Evolutionary conservation across 2,888 invertebrate species (phyloP).

Genomic region (Erpobdella octoculata): DNA sequence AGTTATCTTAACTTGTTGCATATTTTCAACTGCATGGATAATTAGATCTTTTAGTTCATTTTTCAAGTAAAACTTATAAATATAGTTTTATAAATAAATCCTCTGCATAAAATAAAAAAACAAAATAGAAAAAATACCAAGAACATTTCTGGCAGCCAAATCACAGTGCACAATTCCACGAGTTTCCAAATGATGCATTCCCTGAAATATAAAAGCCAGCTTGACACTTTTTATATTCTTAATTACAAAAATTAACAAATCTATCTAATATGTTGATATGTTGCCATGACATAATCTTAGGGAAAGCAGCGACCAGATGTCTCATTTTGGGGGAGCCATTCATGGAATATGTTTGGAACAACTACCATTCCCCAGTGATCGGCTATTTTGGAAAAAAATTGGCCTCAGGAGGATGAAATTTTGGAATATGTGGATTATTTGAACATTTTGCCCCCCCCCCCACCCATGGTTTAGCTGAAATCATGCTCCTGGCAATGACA

Average conservation of each 20-base stretch:
- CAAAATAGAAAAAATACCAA: slow-evolving; percentile 4
- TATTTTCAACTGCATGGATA: slow-evolving; percentile 20
- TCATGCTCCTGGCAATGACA: neutral
- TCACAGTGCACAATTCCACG: slow-evolving; percentile 28
- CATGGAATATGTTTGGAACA: too few relatives aligned
- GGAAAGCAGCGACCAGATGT: too few relatives aligned
- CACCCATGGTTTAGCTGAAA: neutral
- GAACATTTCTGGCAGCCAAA: slow-evolving; percentile 29
- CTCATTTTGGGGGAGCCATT: too few relatives aligned
- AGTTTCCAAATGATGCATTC: slow-evolving; percentile 28
- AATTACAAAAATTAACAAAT: too few relatives aligned
- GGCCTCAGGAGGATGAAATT: too few relatives aligned
- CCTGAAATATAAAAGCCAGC: slow-evolving; percentile 16
- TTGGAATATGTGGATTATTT: too few relatives aligned
- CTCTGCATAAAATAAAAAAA: neutral
- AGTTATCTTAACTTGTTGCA: slow-evolving; percentile 28
- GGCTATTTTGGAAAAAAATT: too few relatives aligned
- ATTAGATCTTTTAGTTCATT: neutral
- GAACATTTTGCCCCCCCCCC: neutral
- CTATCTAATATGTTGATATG: too few relatives aligned
- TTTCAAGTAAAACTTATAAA: neutral
- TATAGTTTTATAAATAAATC: neutral
- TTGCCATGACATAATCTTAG: too few relatives aligned
- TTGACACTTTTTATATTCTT: too few relatives aligned
- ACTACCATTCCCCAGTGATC: too few relatives aligned